Percentiles rank a stretch among this genome's conserved stretches.
phyloP scores from a whole-genome alignment of 2,888 invertebrate genomes.

The Trypoxylon attenuatum region DNA sequence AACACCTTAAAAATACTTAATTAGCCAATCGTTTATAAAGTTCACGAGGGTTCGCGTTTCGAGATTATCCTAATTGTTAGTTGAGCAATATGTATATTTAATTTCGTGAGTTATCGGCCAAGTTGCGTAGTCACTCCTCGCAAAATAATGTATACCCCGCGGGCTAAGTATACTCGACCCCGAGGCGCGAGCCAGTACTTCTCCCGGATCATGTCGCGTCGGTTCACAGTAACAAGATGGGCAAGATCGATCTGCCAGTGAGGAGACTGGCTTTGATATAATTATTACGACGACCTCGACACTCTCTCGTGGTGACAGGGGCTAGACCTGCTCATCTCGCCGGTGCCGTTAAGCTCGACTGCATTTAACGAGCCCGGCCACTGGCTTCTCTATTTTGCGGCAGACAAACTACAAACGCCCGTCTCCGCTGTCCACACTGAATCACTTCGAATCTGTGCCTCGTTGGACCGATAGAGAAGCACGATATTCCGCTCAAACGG shows the following conservation, averaged over 20 bases:
- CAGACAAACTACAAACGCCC: neutral
- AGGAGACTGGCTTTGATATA: conserved; percentile 30
- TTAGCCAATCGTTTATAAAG: too few species aligned
- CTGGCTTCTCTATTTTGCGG: neutral
- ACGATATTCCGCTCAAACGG: neutral
- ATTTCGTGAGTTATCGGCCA: too few species aligned
- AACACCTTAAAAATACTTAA: too few species aligned
- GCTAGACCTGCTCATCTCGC: conserved; percentile 11
- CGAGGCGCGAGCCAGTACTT: too few species aligned
- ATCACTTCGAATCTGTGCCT: neutral
- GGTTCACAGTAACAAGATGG: neutral
- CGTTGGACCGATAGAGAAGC: neutral
- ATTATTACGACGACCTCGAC: conserved; percentile 41
- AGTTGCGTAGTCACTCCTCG: too few species aligned
- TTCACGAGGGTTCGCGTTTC: too few species aligned
- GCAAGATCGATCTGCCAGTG: conserved; percentile 7
- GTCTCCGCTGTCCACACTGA: neutral
- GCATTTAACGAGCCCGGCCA: conserved; percentile 15
- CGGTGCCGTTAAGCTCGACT: conserved; percentile 25
- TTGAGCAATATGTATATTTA: too few species aligned
- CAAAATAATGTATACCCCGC: too few species aligned
- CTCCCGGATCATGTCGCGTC: neutral
- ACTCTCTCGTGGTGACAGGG: conserved; percentile 2
- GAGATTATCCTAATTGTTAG: too few species aligned
- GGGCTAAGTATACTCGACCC: too few species aligned